A percentile compares a stretch with the other conserved stretches of the same genome.
Conservation (phyloP, 2,797 vertebrate genomes). For the Xenops minutus region DNA sequence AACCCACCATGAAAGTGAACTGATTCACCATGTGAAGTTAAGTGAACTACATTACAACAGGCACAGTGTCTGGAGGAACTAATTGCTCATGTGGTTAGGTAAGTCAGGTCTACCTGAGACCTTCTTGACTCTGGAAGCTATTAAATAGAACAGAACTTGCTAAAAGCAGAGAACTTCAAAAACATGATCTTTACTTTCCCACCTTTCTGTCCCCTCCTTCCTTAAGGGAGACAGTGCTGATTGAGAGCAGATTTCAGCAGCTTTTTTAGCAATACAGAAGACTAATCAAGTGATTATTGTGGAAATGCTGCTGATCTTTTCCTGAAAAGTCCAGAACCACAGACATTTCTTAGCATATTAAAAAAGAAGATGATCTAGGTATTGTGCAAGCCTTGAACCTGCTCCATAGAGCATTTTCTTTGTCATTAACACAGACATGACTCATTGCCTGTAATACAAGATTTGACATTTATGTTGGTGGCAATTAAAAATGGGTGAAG, state of each 20-base stretch:
- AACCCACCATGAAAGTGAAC: slow-evolving; percentile 15
- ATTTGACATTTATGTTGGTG: slow-evolving; percentile 30
- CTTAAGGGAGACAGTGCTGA: slow-evolving; percentile 11
- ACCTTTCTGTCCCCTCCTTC: not conserved
- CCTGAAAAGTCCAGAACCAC: slow-evolving; percentile 54
- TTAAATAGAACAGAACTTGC: slow-evolving; percentile 67
- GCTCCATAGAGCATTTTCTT: slow-evolving; percentile 44
- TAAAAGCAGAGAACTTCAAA: slow-evolving; percentile 70
- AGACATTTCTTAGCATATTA: not conserved
- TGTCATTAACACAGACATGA: slow-evolving; percentile 49
- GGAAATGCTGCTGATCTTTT: slow-evolving; percentile 48
- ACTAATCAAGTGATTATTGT: slow-evolving; percentile 43
- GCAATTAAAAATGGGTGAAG: slow-evolving; percentile 21
- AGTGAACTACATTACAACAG: slow-evolving; percentile 65
- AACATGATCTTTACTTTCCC: slow-evolving; percentile 13
- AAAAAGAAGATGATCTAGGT: not conserved
- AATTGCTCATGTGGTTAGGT: slow-evolving; percentile 57
- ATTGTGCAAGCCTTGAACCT: slow-evolving; percentile 45
- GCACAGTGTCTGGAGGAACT: slow-evolving; percentile 43
- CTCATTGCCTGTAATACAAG: slow-evolving; percentile 32
- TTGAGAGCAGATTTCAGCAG: slow-evolving; percentile 26
- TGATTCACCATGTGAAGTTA: slow-evolving; percentile 55
- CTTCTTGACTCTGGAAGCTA: slow-evolving; percentile 65
- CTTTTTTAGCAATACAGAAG: slow-evolving; percentile 38
- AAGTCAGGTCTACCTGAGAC: slow-evolving; percentile 61